A percentile compares a stretch with the other conserved stretches of the same genome.
Conservation (phyloP, 2,797 vertebrate species). For the Tokudaia muenninki region DNA sequence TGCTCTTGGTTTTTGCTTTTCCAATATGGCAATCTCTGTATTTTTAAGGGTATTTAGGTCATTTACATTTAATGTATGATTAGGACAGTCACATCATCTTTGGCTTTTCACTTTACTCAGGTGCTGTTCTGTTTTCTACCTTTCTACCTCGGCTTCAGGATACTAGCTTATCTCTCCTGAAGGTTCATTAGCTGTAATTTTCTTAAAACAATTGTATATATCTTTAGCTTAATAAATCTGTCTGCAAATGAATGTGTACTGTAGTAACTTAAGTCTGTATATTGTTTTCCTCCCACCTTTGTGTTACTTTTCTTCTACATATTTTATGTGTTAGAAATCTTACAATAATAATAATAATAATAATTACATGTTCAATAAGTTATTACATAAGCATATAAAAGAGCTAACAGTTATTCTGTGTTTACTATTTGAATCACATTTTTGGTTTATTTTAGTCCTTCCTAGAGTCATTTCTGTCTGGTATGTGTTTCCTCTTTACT, state of each 20-base stretch:
- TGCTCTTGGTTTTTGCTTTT: background rate
- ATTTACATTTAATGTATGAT: slow-evolving; percentile 60
- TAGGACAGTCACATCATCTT: background rate
- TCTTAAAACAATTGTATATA: background rate
- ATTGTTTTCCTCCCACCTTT: background rate
- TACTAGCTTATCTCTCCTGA: slow-evolving; percentile 19
- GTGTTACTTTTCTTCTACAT: slow-evolving; percentile 1
- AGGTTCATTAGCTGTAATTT: background rate
- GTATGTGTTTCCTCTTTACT: background rate
- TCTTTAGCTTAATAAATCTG: background rate
- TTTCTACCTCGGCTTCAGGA: background rate
- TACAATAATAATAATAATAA: too few species aligned
- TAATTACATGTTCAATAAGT: background rate
- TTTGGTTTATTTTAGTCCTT: background rate
- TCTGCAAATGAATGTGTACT: background rate
- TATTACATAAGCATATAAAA: background rate
- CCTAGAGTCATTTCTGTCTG: background rate
- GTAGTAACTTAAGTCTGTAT: background rate
- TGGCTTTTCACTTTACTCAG: background rate
- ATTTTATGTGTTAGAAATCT: background rate
- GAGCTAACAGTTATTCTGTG: background rate
- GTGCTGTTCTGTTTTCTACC: background rate
- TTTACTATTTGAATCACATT: background rate
- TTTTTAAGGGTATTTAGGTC: slow-evolving; percentile 47
- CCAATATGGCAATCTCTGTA: background rate